phyloP scores from a whole-genome alignment of 37 sponge, comb jelly and placozoan species.

The Bolinopsis microptera region DNA sequence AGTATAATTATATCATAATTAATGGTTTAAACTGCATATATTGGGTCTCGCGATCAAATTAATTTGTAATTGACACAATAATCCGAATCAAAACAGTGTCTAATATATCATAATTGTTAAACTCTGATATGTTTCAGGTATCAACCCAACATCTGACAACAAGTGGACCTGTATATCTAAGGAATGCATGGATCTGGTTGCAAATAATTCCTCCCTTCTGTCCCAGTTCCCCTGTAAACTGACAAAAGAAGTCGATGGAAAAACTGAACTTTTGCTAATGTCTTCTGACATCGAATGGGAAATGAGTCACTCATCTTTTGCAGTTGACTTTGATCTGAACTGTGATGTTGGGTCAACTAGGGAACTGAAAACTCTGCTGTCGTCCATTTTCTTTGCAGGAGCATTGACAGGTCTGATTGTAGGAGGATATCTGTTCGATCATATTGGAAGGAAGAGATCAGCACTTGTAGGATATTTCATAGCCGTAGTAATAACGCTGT shows the following conservation, averaged over 20 bases:
- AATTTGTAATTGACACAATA: not conserved
- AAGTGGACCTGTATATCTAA: not conserved
- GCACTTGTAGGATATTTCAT: not conserved
- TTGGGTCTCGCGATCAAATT: too few relatives aligned
- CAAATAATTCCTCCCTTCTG: not conserved
- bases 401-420: not conserved
- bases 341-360: not conserved
- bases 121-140: too few relatives aligned
- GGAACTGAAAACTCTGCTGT: not conserved
- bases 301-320: not conserved
- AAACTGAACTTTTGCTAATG: not conserved
- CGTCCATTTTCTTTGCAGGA: slow-evolving; percentile 53
- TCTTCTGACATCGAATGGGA: not conserved
- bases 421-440: not conserved
- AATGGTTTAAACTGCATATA: too few relatives aligned
- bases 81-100: not conserved
- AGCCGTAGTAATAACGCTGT: not conserved
- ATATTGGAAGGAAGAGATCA: slow-evolving; percentile 44
- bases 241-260: not conserved
- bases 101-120: not conserved
- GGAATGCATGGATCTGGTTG: not conserved
- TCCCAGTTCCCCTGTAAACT: not conserved
- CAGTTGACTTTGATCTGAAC: slow-evolving; percentile 6
- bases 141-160: not conserved
- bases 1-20: not conserved